Conservation (phyloP, 1,140 invertebrate species). For the Drosophila baimaii region DNA sequence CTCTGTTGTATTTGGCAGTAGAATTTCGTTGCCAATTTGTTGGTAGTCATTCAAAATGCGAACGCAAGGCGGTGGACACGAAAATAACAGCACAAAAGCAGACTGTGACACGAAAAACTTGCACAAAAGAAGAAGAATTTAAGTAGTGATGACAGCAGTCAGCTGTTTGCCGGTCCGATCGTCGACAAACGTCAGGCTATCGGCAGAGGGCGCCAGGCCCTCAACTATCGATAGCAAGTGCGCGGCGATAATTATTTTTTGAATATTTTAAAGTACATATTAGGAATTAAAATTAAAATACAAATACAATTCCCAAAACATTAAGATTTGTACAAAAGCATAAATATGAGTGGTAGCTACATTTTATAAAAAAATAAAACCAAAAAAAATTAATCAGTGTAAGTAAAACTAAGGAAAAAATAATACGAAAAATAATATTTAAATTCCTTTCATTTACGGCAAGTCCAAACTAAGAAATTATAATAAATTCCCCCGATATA, state of each 20-base stretch:
- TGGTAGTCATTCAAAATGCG: slow-evolving; percentile 13
- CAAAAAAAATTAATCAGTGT: too few species aligned
- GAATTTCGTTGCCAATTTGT: background rate
- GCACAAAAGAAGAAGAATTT: slow-evolving; percentile 9
- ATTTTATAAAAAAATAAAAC: too few species aligned
- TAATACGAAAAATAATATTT: too few species aligned
- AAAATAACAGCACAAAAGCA: background rate
- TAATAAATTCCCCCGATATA: too few species aligned
- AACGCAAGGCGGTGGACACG: background rate
- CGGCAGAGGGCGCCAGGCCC: background rate
- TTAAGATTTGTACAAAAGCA: too few species aligned
- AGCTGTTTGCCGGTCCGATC: background rate
- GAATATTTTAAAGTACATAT: too few species aligned
- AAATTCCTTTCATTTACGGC: too few species aligned
- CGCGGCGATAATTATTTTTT: background rate
- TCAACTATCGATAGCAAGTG: background rate
- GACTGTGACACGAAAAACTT: background rate
- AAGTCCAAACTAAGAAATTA: too few species aligned
- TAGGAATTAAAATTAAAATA: background rate
- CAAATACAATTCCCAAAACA: too few species aligned
- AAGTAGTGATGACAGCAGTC: background rate
- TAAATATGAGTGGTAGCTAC: too few species aligned
- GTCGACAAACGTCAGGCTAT: background rate
- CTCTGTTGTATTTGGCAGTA: background rate
- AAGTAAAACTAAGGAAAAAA: too few species aligned